phyloP scores from a whole-genome alignment of 2,888 invertebrate species.

The Aporophyla nigra region DNA sequence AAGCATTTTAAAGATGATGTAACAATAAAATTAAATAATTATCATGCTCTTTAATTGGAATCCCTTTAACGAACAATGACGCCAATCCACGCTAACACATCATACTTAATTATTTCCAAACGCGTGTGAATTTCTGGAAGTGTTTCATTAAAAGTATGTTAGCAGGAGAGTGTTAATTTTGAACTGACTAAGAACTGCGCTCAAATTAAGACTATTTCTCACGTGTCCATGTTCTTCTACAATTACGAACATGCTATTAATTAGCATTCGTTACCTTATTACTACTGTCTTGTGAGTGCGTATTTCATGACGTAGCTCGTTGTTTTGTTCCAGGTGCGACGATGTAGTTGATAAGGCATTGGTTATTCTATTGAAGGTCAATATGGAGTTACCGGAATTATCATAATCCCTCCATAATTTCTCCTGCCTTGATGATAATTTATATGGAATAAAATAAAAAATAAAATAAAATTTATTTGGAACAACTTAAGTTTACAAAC shows the following conservation, averaged over 20 bases:
- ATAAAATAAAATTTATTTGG: too few species aligned
- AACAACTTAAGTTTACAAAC: too few species aligned
- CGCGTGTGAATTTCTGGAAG: slow-evolving; percentile 44
- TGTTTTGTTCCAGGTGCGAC: neutral
- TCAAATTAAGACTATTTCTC: slow-evolving; percentile 25
- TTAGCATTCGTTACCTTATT: slow-evolving; percentile 16
- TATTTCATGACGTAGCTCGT: neutral
- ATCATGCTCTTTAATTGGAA: slow-evolving; percentile 1
- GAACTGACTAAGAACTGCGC: slow-evolving; percentile 15
- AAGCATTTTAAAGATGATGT: neutral
- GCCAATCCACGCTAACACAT: slow-evolving; percentile 5
- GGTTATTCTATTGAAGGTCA: neutral
- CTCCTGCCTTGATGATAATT: too few species aligned
- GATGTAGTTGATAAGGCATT: neutral
- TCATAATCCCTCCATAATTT: too few species aligned
- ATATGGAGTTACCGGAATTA: too few species aligned
- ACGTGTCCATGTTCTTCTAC: slow-evolving; percentile 11
- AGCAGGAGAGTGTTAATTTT: slow-evolving; percentile 32
- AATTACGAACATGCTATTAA: slow-evolving; percentile 28
- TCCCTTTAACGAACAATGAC: neutral
- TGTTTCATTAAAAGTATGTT: slow-evolving; percentile 33
- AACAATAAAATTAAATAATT: neutral
- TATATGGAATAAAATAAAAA: too few species aligned
- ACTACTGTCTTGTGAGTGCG: slow-evolving; percentile 7
- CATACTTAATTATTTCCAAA: slow-evolving; percentile 19